phyloP scores from a whole-genome alignment of 2,797 vertebrate genomes.

The Odontamblyopus rebecca region DNA sequence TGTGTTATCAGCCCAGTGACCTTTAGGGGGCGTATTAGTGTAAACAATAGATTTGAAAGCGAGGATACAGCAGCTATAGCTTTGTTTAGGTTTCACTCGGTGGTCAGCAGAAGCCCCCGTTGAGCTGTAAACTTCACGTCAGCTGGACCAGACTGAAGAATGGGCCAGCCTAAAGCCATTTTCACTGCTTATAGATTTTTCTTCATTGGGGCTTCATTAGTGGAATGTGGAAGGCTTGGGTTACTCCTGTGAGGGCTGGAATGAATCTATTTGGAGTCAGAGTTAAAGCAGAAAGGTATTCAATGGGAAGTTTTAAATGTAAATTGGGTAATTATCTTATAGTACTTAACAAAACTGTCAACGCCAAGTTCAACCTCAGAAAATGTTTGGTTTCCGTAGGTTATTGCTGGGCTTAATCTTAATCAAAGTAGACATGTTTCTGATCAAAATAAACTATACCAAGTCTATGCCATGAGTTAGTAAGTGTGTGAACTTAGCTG shows the following conservation, averaged over 20 bases:
- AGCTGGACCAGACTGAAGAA: slow-evolving; percentile 43
- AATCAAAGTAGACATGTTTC: neutral
- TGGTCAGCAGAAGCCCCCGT: slow-evolving; percentile 42
- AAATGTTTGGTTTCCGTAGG: neutral
- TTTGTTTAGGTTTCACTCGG: slow-evolving; percentile 37
- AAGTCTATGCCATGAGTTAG: neutral
- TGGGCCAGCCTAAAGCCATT: slow-evolving; percentile 42
- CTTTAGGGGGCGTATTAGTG: slow-evolving; percentile 17
- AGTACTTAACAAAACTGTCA: neutral
- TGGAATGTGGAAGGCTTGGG: neutral
- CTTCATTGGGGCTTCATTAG: slow-evolving; percentile 26
- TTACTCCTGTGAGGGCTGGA: neutral
- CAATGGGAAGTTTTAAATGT: neutral
- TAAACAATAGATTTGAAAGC: slow-evolving; percentile 39
- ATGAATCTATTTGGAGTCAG: neutral
- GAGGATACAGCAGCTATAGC: slow-evolving; percentile 24
- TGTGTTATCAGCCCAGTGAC: slow-evolving; percentile 15
- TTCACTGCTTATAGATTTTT: slow-evolving; percentile 39
- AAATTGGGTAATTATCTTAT: neutral
- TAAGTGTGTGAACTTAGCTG: neutral
- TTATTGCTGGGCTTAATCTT: neutral
- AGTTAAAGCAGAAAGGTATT: neutral
- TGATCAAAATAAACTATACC: neutral
- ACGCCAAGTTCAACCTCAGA: neutral
- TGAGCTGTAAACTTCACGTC: slow-evolving; percentile 54